Evolutionary conservation across 2,113 vertebrate genomes (phyloP).

Genomic region (Cervus canadensis): DNA sequence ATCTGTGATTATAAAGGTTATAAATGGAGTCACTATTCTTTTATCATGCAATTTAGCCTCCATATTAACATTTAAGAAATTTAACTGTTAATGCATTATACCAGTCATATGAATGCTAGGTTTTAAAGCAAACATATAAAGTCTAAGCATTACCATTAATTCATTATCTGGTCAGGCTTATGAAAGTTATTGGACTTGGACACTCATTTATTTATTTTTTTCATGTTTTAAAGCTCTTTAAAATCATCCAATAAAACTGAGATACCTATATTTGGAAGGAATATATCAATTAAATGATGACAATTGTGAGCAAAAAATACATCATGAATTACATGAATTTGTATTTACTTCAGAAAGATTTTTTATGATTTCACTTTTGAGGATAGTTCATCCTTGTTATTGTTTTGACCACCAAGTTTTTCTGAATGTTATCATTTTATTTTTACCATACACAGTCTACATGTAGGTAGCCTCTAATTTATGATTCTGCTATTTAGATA

Average conservation of each 20-base stretch:
- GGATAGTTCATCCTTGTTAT: neutral
- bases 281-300: neutral
- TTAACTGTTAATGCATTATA: neutral
- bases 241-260: neutral
- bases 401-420: neutral
- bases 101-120: neutral
- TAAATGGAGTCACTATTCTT: neutral
- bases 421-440: neutral
- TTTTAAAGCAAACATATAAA: slow-evolving; percentile 31
- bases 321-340: neutral
- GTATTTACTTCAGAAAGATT: neutral
- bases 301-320: neutral
- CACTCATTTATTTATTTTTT: neutral
- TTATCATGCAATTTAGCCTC: neutral
- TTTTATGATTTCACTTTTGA: neutral
- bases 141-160: neutral
- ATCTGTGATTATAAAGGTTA: neutral
- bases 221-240: neutral
- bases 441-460: neutral
- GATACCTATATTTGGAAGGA: neutral
- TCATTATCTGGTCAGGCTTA: neutral
- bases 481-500: neutral
- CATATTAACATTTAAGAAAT: neutral
- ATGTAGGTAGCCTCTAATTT: neutral
- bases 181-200: neutral